Evolutionary conservation across 23 tunicate species (phyloP).

Genomic region (Clavelina lepadiformis): DNA sequence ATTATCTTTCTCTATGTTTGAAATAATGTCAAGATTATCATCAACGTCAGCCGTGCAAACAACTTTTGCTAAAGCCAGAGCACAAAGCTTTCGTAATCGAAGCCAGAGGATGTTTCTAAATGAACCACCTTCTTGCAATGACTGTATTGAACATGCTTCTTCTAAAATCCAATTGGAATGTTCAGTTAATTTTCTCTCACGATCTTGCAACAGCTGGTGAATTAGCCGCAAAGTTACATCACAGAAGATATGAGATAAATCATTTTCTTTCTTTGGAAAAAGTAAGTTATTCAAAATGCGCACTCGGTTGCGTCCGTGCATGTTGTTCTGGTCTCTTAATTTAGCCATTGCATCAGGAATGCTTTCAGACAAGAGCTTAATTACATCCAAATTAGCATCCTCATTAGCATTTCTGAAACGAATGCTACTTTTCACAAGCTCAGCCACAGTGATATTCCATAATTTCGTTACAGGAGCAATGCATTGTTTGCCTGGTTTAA

Average conservation of each 20-base stretch:
- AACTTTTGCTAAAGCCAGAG: conserved; percentile 36
- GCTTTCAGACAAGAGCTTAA: conserved; percentile 16
- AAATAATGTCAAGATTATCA: conserved; percentile 40
- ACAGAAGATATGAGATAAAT: conserved; percentile 8
- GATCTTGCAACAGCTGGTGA: conserved; percentile 4
- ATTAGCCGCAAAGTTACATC: conserved; percentile 18
- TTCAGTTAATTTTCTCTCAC: conserved; percentile 1
- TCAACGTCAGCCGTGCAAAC: conserved; percentile 35
- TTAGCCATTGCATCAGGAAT: conserved; percentile 50
- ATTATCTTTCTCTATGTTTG: not conserved
- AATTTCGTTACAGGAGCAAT: conserved; percentile 12
- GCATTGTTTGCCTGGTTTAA: conserved; percentile 17
- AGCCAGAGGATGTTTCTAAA: conserved; percentile 65
- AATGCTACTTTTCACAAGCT: no score
- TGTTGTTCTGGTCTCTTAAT: conserved; percentile 10
- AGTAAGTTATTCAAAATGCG: conserved; percentile 19
- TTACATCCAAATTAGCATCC: conserved; percentile 1
- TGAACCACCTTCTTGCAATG: conserved; percentile 68
- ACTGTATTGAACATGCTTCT: conserved; percentile 61
- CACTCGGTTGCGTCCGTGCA: conserved; percentile 30
- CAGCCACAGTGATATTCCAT: conserved; percentile 3
- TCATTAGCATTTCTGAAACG: conserved; percentile 4
- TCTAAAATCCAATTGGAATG: conserved; percentile 30
- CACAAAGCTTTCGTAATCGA: conserved; percentile 15
- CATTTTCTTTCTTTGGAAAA: not conserved